Percentiles rank a stretch among this genome's conserved stretches.
These are phyloP conservation scores for Archaeoteleia sp. DNA, from an alignment of 2,888 invertebrate genomes.

Conservation along the genomic window DNA sequence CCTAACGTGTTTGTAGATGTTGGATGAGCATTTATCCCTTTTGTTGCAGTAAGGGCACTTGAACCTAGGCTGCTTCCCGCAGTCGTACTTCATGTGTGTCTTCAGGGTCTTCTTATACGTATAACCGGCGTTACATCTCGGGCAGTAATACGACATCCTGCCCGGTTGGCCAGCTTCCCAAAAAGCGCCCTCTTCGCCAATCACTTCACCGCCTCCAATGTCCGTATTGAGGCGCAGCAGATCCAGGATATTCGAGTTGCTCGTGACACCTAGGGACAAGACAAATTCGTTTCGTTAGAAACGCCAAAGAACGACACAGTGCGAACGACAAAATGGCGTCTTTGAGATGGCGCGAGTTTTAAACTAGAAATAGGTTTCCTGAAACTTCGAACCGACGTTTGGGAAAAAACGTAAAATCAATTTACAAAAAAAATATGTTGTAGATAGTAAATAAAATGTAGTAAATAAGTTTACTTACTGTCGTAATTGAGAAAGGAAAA, in stretches of 20 bases:
- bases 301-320: not conserved
- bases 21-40: slow-evolving; percentile 78
- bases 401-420: too few relatives aligned
- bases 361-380: too few relatives aligned
- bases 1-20: slow-evolving; percentile 71
- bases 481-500: too few relatives aligned
- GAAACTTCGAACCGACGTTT: too few relatives aligned
- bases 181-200: slow-evolving; percentile 59
- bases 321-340: too few relatives aligned
- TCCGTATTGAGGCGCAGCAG: slow-evolving; percentile 59
- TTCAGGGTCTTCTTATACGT: slow-evolving; percentile 73
- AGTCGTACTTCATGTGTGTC: slow-evolving; percentile 75
- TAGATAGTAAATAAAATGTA: too few relatives aligned
- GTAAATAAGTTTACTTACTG: too few relatives aligned
- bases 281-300: slow-evolving; percentile 38
- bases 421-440: too few relatives aligned
- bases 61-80: slow-evolving; percentile 75
- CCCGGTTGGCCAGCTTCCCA: slow-evolving; percentile 62
- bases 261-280: slow-evolving; percentile 65
- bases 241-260: slow-evolving; percentile 59
- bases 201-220: slow-evolving; percentile 47
- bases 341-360: too few relatives aligned
- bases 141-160: slow-evolving; percentile 71
- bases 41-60: slow-evolving; percentile 75
- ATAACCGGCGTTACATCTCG: slow-evolving; percentile 73